Base-by-base conservation (phyloP, 1,140 invertebrate species). In the Pantala flavescens region DNA sequence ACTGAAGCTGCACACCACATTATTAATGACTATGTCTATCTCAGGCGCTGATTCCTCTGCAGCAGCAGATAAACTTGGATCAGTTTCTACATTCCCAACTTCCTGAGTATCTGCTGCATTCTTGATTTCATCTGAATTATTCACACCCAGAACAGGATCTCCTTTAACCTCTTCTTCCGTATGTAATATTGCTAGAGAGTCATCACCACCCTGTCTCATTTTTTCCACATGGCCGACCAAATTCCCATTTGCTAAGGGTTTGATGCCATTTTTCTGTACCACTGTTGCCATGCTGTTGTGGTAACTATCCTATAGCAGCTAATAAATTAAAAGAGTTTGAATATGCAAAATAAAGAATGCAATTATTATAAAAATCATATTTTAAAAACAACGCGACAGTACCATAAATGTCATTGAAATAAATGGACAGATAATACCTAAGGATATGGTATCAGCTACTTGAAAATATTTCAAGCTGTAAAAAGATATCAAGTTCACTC, bases 1-100 rank as follows among this genome's bases (percentile, higher is more conserved):
- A 86, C 91, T 96, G 86, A 98, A 99, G 84, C 93, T 97, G 84
- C 96, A 98, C 76, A 99, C 96, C 78, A 99, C 97, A 89, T 99
- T 99, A 84, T 95, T 98, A 82, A 99, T 97, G 80, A 94, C 90
- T 81, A 99, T 97, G 82, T 97, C 94, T 81, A 97, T 89, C 83
- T 92, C 91, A 2, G 90, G 90, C 42, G 88, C 88, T 23, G 84
- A 83, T 23, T 43, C 21, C 55, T 74, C 75, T 74, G 84, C 82
- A 70, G 82, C 84, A 71, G 80, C 77, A 63, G 79, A 5, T n/a
- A 3, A 7, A 43, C 42, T 21, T 19, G 49, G 14, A 63, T 63
- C 49, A 63, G n/a, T 12, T 14, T 21, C 49, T 7, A 19, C 49
- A 63, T 63, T 63, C 16, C 9, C 9, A 49, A 49, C 16, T 16